These are phyloP conservation scores for Nephrotoma guestfalica DNA, from an alignment of 2,888 invertebrate genomes.

Conservation along the genomic window DNA sequence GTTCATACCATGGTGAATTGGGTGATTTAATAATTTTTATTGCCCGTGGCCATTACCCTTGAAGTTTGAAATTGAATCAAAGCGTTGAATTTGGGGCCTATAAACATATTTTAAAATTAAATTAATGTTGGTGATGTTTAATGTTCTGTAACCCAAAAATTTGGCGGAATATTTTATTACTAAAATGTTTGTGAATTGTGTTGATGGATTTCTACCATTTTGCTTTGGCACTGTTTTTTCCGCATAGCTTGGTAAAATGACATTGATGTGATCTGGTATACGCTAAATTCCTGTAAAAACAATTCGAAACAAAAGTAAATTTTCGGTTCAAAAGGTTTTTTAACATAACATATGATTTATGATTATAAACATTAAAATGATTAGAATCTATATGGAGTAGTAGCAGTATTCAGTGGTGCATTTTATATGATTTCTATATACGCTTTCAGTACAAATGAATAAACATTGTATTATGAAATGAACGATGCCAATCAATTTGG, in stretches of 20 bases:
- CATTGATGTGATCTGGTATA: neutral
- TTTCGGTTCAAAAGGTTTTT: neutral
- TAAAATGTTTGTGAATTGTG: neutral
- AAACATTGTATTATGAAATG: neutral
- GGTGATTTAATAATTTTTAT: neutral
- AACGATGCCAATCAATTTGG: no score
- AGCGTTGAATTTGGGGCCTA: neutral
- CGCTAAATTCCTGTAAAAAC: neutral
- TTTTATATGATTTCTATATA: neutral
- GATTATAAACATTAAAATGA: neutral
- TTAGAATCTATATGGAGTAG: neutral
- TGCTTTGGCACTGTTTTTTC: neutral
- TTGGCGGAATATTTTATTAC: neutral
- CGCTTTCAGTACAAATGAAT: neutral
- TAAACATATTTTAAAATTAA: neutral
- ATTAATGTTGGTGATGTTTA: neutral
- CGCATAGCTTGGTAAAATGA: neutral
- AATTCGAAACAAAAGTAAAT: neutral
- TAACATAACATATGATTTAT: neutral
- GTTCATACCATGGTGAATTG: neutral
- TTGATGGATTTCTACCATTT: neutral
- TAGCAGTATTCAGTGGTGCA: neutral
- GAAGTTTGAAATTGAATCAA: neutral
- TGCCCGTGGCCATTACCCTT: neutral
- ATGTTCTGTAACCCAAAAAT: neutral